phyloP scores from a whole-genome alignment of 2,888 invertebrate genomes.

The Meteorus cinctellus region DNA sequence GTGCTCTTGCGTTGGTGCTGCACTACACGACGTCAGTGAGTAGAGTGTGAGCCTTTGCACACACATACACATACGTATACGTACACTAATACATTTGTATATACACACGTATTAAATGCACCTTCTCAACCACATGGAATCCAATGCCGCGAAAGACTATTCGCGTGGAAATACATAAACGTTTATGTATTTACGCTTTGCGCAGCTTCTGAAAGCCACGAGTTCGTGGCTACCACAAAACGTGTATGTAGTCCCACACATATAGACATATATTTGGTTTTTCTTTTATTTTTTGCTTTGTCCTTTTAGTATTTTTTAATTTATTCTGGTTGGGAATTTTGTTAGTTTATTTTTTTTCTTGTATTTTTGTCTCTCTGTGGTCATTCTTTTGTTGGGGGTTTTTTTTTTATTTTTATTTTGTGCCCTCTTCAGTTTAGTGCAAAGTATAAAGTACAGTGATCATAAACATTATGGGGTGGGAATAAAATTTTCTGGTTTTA shows the following conservation, averaged over 20 bases:
- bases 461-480: no score
- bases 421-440: no score
- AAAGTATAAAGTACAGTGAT: no score
- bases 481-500: no score
- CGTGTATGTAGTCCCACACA: slow-evolving; percentile 3
- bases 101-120: not conserved
- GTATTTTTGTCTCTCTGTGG: not conserved
- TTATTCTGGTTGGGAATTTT: not conserved
- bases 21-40: not conserved
- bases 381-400: no score
- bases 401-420: no score
- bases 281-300: not conserved
- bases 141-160: slow-evolving; percentile 29
- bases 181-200: slow-evolving; percentile 42
- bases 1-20: not conserved
- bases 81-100: not conserved
- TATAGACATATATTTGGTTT: not conserved
- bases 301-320: not conserved
- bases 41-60: not conserved
- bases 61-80: not conserved
- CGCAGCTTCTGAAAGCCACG: slow-evolving; percentile 39
- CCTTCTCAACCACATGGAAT: slow-evolving; percentile 6
- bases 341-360: not conserved
- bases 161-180: slow-evolving; percentile 44
- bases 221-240: slow-evolving; percentile 36